These are phyloP conservation scores for Amphilophus citrinellus DNA, from an alignment of 2,113 vertebrate genomes.

Conservation along the genomic window DNA sequence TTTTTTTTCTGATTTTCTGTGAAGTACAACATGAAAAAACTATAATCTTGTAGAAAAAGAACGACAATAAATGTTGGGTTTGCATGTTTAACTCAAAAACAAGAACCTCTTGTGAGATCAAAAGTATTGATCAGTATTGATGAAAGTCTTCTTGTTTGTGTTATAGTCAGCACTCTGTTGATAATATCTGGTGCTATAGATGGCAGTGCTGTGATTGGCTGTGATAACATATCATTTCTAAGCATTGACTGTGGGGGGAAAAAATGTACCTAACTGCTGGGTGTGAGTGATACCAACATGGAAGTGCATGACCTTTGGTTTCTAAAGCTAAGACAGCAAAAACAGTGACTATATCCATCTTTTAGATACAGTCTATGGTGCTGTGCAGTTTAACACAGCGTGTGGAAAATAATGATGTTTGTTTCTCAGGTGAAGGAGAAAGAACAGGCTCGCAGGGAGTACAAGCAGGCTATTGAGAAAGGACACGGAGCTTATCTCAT, in stretches of 20 bases:
- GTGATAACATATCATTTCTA: too few relatives aligned
- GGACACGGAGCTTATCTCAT: conserved; percentile 90
- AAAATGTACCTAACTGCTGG: too few relatives aligned
- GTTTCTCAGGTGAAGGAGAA: conserved; percentile 88
- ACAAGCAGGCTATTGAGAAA: conserved; percentile 82
- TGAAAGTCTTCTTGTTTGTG: too few relatives aligned
- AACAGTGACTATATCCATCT: rapidly evolving
- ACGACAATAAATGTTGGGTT: too few relatives aligned
- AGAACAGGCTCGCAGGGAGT: conserved; percentile 83
- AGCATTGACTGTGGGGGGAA: neutral
- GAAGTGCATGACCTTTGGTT: neutral
- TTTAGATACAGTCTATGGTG: neutral
- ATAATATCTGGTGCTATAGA: too few relatives aligned
- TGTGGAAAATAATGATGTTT: neutral
- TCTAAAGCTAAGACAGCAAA: neutral
- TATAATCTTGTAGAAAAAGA: too few relatives aligned
- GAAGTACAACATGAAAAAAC: neutral
- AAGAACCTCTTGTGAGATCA: too few relatives aligned
- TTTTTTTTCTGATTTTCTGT: neutral
- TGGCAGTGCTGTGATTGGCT: too few relatives aligned
- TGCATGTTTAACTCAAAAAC: too few relatives aligned
- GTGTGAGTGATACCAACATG: neutral
- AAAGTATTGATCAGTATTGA: too few relatives aligned
- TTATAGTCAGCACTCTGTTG: too few relatives aligned
- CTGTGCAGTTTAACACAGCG: neutral